phyloP scores from a whole-genome alignment of 1,140 invertebrate genomes.

The Eciton burchellii region DNA sequence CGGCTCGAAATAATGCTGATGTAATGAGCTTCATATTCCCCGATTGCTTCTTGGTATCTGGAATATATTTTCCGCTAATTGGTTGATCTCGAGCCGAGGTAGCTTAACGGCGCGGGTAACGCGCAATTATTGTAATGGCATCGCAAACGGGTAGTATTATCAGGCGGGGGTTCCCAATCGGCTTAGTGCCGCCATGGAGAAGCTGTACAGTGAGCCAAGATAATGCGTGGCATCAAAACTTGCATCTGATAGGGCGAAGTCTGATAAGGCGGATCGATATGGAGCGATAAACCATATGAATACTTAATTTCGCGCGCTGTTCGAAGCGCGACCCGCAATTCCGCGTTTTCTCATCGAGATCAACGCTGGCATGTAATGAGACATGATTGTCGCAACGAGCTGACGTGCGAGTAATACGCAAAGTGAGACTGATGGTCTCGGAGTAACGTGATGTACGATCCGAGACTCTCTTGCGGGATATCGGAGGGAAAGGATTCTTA shows the following conservation, averaged over 20 bases:
- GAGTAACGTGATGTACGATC: background rate
- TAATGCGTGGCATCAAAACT: slow-evolving; percentile 53
- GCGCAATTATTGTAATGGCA: slow-evolving; percentile 56
- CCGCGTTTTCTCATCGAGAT: background rate
- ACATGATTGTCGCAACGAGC: background rate
- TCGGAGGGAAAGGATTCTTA: no score
- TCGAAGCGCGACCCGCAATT: background rate
- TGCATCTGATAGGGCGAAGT: slow-evolving; percentile 22
- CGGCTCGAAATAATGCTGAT: slow-evolving; percentile 5
- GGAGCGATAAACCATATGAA: slow-evolving; percentile 12
- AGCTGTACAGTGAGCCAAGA: slow-evolving; percentile 34
- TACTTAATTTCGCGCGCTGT: slow-evolving; percentile 32
- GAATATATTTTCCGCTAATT: slow-evolving; percentile 50
- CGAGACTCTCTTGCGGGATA: background rate
- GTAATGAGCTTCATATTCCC: background rate
- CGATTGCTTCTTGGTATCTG: background rate
- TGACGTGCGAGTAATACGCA: slow-evolving; percentile 19
- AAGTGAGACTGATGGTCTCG: background rate
- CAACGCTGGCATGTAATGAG: background rate
- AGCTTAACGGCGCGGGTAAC: slow-evolving; percentile 48
- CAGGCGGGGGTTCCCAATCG: slow-evolving; percentile 27
- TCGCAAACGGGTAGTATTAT: slow-evolving; percentile 40
- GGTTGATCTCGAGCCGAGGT: slow-evolving; percentile 37
- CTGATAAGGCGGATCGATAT: slow-evolving; percentile 37
- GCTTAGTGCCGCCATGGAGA: slow-evolving; percentile 45